phyloP scores from a whole-genome alignment of 2,888 invertebrate genomes.

The Cantharis rustica region DNA sequence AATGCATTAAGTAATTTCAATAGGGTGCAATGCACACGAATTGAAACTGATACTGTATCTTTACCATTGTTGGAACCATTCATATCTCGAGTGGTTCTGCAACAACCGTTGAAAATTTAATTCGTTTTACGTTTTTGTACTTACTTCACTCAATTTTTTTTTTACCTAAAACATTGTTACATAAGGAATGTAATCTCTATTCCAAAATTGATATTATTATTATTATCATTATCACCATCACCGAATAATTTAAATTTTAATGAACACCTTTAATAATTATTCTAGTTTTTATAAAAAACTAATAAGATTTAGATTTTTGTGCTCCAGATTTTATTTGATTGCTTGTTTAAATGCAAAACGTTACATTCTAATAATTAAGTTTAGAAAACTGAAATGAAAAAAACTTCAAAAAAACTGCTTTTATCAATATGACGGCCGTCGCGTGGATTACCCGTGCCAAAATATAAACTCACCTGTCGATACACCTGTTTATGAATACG shows the following conservation, averaged over 20 bases:
- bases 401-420: conserved; percentile 8
- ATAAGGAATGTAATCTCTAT: background rate
- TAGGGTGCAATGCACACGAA: conserved; percentile 2
- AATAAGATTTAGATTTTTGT: background rate
- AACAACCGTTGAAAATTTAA: background rate
- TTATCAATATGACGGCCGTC: conserved; percentile 33
- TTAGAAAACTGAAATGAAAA: conserved; percentile 10
- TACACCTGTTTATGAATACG: conserved; percentile 26
- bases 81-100: conserved; percentile 6
- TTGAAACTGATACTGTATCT: conserved; percentile 8
- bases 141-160: background rate
- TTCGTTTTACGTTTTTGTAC: background rate
- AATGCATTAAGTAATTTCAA: conserved; percentile 4
- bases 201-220: background rate
- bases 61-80: conserved; percentile 6
- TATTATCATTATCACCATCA: background rate
- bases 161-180: background rate
- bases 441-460: conserved; percentile 42
- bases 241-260: background rate
- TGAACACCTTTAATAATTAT: background rate
- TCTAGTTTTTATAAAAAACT: background rate
- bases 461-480: conserved; percentile 43
- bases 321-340: background rate
- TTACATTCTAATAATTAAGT: conserved; percentile 17
- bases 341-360: background rate